Evolutionary conservation across 35 echinoderm and acorn worm genomes (phyloP).

Genomic region (Lytechinus pictus): DNA sequence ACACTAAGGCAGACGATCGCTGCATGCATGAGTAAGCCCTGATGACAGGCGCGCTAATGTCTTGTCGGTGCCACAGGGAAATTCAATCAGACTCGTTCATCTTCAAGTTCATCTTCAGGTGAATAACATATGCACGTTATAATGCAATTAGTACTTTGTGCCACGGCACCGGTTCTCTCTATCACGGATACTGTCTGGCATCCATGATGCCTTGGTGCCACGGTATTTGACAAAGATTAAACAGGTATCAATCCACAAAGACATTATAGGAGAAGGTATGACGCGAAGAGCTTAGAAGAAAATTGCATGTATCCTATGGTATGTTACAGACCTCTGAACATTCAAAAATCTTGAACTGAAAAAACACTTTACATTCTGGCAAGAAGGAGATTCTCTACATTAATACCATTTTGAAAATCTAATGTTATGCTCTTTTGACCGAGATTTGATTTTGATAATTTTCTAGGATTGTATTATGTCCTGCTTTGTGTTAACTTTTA

Average conservation of each 20-base stretch:
- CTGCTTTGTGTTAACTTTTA: background rate
- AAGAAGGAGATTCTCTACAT: background rate
- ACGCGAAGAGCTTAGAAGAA: background rate
- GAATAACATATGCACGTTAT: background rate
- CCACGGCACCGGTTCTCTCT: background rate
- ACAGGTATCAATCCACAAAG: slow-evolving; percentile 9
- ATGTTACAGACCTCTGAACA: background rate
- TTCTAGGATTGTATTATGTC: background rate
- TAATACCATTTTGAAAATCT: background rate
- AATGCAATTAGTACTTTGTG: background rate
- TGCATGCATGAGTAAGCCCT: background rate
- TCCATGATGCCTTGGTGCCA: background rate
- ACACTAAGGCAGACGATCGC: background rate
- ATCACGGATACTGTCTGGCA: background rate
- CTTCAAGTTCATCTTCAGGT: slow-evolving; percentile 18
- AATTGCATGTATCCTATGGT: background rate
- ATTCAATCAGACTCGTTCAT: slow-evolving; percentile 12
- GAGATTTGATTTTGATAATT: background rate
- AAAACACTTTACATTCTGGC: background rate
- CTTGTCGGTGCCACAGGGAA: background rate
- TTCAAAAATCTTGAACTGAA: background rate
- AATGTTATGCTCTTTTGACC: background rate
- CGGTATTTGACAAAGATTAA: slow-evolving; percentile 8
- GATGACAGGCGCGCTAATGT: background rate
- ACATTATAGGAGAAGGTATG: background rate